phyloP scores from a whole-genome alignment of 1,140 invertebrate species.

The Tachypleus tridentatus region DNA sequence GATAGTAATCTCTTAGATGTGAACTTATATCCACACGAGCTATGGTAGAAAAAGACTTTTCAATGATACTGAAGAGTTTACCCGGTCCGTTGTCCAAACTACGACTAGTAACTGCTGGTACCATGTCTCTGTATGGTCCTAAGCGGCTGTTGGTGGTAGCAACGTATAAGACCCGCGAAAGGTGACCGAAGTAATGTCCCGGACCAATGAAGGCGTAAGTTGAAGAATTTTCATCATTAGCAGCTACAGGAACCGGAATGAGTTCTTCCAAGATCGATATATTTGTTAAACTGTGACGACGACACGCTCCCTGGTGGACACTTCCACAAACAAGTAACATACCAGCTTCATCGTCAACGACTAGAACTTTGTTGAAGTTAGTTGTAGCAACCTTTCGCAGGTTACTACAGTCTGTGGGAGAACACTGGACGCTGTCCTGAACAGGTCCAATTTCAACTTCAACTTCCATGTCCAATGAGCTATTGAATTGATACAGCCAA shows the following conservation, averaged over 20 bases:
- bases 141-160: conserved; percentile 86
- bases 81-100: conserved; percentile 57
- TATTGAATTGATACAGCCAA: conserved; percentile 63
- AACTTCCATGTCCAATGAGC: conserved; percentile 54
- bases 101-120: conserved; percentile 81
- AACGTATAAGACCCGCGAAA: conserved; percentile 66
- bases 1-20: conserved; percentile 64
- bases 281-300: conserved; percentile 68
- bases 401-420: conserved; percentile 60
- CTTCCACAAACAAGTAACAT: conserved; percentile 79
- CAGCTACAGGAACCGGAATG: conserved; percentile 66
- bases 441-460: conserved; percentile 56
- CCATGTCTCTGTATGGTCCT: conserved; percentile 79
- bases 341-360: conserved; percentile 67
- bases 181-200: conserved; percentile 54
- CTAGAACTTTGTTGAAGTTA: conserved; percentile 82
- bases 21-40: conserved; percentile 80
- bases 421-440: conserved; percentile 71
- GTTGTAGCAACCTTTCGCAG: conserved; percentile 49
- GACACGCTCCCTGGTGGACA: conserved; percentile 72
- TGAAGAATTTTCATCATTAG: conserved; percentile 79
- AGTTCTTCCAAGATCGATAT: conserved; percentile 61
- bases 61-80: conserved; percentile 62
- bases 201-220: conserved; percentile 91
- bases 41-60: conserved; percentile 42